These are phyloP conservation scores for Smutsia temminckii DNA, from an alignment of 2,797 vertebrate species.

Conservation along the genomic window DNA sequence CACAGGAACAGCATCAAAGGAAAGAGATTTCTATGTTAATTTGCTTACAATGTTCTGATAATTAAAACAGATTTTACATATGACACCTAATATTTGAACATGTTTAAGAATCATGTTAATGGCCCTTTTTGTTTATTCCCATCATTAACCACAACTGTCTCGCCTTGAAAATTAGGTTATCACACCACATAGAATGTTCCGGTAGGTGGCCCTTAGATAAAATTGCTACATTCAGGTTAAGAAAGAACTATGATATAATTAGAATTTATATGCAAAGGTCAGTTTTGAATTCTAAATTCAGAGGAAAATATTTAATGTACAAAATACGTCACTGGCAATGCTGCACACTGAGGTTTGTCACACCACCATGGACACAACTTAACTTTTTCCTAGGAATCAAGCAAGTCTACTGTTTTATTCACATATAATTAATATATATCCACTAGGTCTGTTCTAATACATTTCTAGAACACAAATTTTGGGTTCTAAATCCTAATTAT, in stretches of 20 bases:
- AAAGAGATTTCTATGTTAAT: neutral
- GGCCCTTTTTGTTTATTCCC: neutral
- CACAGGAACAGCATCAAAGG: neutral
- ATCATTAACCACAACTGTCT: neutral
- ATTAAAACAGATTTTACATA: neutral
- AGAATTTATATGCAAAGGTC: neutral
- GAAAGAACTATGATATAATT: neutral
- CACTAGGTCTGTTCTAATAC: neutral
- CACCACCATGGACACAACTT: neutral
- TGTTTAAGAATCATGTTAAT: neutral
- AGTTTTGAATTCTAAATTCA: constrained; percentile 2
- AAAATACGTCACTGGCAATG: neutral
- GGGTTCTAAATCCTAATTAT: neutral
- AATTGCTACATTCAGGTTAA: neutral
- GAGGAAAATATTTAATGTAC: neutral
- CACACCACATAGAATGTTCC: neutral
- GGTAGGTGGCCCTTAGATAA: neutral
- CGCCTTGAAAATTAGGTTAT: constrained; percentile 36
- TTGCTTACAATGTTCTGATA: neutral
- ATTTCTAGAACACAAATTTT: neutral
- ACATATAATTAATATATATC: neutral
- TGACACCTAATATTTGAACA: neutral
- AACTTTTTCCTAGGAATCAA: neutral
- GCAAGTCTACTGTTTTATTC: neutral
- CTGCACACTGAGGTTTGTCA: neutral